phyloP scores from a whole-genome alignment of 2,888 invertebrate genomes.

The Calliopum simillimum region DNA sequence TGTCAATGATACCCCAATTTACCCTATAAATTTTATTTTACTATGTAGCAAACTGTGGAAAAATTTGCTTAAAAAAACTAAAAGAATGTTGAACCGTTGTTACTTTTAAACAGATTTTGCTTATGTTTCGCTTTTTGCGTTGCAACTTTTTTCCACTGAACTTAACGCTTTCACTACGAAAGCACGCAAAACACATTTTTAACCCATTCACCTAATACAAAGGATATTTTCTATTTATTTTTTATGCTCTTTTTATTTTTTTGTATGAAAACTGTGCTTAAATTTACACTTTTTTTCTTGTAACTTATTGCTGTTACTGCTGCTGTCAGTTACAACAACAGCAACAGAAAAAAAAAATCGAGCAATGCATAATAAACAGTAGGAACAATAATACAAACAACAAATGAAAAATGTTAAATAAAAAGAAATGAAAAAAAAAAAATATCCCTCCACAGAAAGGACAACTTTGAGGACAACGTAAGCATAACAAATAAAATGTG shows the following conservation, averaged over 20 bases:
- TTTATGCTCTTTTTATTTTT: too few relatives aligned
- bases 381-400: constrained; percentile 3
- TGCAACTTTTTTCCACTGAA: constrained; percentile 10
- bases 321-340: not conserved
- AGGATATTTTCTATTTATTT: too few relatives aligned
- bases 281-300: constrained; percentile 1
- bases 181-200: constrained; percentile 21
- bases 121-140: not conserved
- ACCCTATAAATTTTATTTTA: too few relatives aligned
- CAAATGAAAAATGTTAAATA: not conserved
- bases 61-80: too few relatives aligned
- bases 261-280: not conserved
- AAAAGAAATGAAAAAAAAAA: not conserved
- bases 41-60: too few relatives aligned
- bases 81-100: too few relatives aligned
- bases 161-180: constrained; percentile 35
- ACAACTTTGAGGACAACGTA: not conserved
- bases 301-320: not conserved
- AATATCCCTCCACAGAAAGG: too few relatives aligned
- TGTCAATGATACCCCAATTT: too few relatives aligned
- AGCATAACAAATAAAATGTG: not conserved
- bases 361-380: constrained; percentile 14
- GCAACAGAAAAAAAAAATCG: not conserved
- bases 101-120: too few relatives aligned
- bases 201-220: constrained; percentile 1